phyloP scores from a whole-genome alignment of 2,797 vertebrate genomes.

The Rhinoraja longicauda region DNA sequence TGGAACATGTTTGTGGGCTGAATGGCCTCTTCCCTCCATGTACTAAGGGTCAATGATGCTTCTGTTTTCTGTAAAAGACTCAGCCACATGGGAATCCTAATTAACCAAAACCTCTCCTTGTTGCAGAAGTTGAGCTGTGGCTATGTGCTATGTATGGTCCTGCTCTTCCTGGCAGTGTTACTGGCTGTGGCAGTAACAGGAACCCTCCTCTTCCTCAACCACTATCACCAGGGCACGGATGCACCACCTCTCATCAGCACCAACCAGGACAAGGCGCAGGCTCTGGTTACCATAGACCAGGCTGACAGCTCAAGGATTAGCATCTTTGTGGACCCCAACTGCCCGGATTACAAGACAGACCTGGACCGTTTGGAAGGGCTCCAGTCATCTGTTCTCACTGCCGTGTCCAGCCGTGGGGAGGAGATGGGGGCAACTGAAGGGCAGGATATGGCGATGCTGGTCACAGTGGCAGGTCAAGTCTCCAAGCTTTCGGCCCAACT shows the following conservation, averaged over 20 bases:
- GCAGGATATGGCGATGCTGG: slow-evolving; percentile 77
- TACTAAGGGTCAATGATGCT: not conserved
- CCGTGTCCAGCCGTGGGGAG: slow-evolving; percentile 69
- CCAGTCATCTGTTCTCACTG: slow-evolving; percentile 80
- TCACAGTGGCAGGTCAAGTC: slow-evolving; percentile 81
- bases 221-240: slow-evolving; percentile 73
- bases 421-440: slow-evolving; percentile 72
- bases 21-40: not conserved
- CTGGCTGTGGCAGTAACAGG: slow-evolving; percentile 83
- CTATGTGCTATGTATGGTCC: slow-evolving; percentile 82
- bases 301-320: slow-evolving; percentile 87
- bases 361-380: slow-evolving; percentile 80
- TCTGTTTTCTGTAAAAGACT: not conserved
- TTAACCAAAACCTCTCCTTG: slow-evolving; percentile 5
- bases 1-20: not conserved
- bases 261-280: slow-evolving; percentile 83
- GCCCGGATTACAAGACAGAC: slow-evolving; percentile 76
- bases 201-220: slow-evolving; percentile 91
- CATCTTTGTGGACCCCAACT: slow-evolving; percentile 95
- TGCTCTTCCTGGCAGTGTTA: slow-evolving; percentile 84
- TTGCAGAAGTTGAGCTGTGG: slow-evolving; percentile 83
- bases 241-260: slow-evolving; percentile 80
- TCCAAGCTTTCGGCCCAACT: slow-evolving; percentile 81
- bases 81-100: not conserved
- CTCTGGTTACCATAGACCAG: slow-evolving; percentile 87